Conservation (phyloP, 1,140 invertebrate genomes). For the Nixonia krombeini region DNA sequence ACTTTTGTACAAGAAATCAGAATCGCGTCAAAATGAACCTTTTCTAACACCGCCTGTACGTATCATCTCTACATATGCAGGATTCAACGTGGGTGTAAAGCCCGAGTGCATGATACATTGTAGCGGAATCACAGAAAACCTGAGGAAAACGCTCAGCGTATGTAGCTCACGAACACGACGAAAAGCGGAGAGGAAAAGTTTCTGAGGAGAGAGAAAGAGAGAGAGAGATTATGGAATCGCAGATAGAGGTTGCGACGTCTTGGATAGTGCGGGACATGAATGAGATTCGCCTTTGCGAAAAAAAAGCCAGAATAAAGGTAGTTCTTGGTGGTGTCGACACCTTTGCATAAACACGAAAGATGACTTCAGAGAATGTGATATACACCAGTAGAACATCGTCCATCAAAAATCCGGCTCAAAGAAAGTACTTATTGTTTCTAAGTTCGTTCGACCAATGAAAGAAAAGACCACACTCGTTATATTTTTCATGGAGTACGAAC, state of each 20-base stretch:
- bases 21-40: constrained; percentile 46
- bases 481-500: too few relatives aligned
- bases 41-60: constrained; percentile 30
- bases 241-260: constrained; percentile 39
- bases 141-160: constrained; percentile 41
- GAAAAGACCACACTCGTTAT: not conserved
- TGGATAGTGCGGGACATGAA: constrained; percentile 28
- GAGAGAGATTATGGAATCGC: constrained; percentile 38
- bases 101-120: constrained; percentile 45
- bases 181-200: constrained; percentile 49
- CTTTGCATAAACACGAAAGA: constrained; percentile 46
- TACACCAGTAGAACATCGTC: constrained; percentile 42
- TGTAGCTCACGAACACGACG: constrained; percentile 40
- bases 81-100: constrained; percentile 25
- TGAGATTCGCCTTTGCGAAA: constrained; percentile 43
- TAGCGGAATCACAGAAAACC: constrained; percentile 37
- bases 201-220: constrained; percentile 38
- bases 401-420: constrained; percentile 41
- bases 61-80: constrained; percentile 14
- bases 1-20: constrained; percentile 32
- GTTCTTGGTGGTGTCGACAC: constrained; percentile 38
- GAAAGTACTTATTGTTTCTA: constrained; percentile 42
- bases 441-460: constrained; percentile 35
- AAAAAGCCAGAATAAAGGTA: constrained; percentile 42
- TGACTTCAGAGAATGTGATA: constrained; percentile 34